A percentile compares a stretch with the other conserved stretches of the same genome.
Evolutionary conservation across 2,797 vertebrate genomes (phyloP).

Genomic region (Bothrops alternatus): DNA sequence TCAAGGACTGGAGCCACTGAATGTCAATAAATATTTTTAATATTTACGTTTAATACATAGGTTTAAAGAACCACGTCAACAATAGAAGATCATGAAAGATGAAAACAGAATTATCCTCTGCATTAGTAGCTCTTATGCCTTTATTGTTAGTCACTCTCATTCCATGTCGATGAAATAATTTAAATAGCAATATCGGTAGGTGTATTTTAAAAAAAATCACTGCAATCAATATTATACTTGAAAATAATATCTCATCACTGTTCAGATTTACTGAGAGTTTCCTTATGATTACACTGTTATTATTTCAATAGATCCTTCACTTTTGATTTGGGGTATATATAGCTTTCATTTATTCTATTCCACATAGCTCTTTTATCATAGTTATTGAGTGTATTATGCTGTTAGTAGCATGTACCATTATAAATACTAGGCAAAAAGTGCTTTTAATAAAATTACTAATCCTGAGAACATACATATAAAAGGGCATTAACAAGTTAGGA

Average conservation of each 20-base stretch:
- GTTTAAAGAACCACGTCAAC: background rate
- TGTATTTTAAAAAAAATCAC: background rate
- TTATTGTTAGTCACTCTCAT: background rate
- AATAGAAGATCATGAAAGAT: background rate
- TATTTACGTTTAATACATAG: background rate
- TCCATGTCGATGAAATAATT: background rate
- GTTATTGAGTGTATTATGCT: background rate
- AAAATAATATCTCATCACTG: background rate
- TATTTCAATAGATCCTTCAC: background rate
- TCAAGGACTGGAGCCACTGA: background rate
- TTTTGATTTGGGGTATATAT: background rate
- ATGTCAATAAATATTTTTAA: background rate
- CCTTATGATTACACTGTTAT: background rate
- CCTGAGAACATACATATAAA: background rate
- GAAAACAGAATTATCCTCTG: background rate
- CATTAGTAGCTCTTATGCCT: background rate
- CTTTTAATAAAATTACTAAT: background rate
- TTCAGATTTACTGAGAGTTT: background rate
- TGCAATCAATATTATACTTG: background rate
- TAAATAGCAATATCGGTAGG: background rate
- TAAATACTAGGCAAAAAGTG: background rate
- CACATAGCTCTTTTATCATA: background rate
- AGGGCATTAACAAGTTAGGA: background rate
- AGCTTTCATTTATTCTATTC: background rate
- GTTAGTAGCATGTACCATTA: background rate